Evolutionary conservation across 37 sponge, comb jelly and placozoan species (phyloP).

Genomic region (Agelas oroides): DNA sequence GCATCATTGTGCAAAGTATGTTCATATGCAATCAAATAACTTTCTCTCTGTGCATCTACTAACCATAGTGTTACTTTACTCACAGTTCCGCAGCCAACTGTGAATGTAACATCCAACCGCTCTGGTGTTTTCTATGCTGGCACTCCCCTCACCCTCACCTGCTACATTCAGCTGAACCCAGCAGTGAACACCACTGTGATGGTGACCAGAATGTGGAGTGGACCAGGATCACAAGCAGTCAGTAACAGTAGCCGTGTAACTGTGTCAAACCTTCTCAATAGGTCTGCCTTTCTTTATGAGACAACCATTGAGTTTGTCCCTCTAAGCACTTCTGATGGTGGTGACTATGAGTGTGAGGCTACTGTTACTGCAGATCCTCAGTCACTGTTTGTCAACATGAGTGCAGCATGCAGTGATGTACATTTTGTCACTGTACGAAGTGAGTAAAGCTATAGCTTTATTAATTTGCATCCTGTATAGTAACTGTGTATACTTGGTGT

Average conservation of each 20-base stretch:
- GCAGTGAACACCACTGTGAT: constrained; percentile 14
- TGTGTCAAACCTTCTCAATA: too few relatives aligned
- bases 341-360: constrained; percentile 47
- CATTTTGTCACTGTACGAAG: too few relatives aligned
- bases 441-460: too few relatives aligned
- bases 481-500: too few relatives aligned
- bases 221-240: not conserved
- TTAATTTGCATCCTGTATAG: too few relatives aligned
- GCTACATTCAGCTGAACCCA: not conserved
- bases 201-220: not conserved
- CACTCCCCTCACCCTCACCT: constrained; percentile 14
- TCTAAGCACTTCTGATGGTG: constrained; percentile 34
- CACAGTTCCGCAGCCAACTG: not conserved
- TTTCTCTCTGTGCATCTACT: too few relatives aligned
- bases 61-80: too few relatives aligned
- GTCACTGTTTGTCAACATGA: too few relatives aligned
- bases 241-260: too few relatives aligned
- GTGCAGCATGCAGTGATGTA: not conserved
- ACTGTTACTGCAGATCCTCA: not conserved
- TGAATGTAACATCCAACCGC: not conserved
- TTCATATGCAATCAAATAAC: too few relatives aligned
- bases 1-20: too few relatives aligned
- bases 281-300: too few relatives aligned
- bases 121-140: not conserved
- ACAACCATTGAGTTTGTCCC: not conserved